Evolutionary conservation across 2,888 invertebrate genomes (phyloP).

Genomic region (Philereme transversata): DNA sequence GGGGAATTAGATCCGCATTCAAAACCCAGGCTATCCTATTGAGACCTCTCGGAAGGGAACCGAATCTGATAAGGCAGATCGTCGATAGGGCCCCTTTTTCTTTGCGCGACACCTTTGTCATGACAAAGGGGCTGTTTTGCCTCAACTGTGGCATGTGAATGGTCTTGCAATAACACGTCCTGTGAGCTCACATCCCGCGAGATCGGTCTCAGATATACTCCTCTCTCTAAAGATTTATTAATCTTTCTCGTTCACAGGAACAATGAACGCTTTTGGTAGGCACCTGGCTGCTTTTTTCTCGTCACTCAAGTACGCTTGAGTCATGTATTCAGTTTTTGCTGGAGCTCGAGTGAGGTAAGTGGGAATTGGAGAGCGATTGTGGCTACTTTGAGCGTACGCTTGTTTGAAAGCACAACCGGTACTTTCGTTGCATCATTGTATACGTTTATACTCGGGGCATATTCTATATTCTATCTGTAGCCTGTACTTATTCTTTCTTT

Average conservation of each 20-base stretch:
- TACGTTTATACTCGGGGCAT: slow-evolving; percentile 23
- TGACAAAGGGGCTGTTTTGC: slow-evolving; percentile 82
- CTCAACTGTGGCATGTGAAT: slow-evolving; percentile 81
- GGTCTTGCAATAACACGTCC: slow-evolving; percentile 82
- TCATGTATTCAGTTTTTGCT: slow-evolving; percentile 72
- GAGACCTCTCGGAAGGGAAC: slow-evolving; percentile 82
- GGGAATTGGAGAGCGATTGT: slow-evolving; percentile 59
- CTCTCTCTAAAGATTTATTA: slow-evolving; percentile 82
- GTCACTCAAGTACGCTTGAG: slow-evolving; percentile 65
- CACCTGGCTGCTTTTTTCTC: slow-evolving; percentile 81
- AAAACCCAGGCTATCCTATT: slow-evolving; percentile 78
- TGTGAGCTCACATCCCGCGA: slow-evolving; percentile 78
- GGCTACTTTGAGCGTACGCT: slow-evolving; percentile 43
- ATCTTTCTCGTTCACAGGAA: slow-evolving; percentile 78
- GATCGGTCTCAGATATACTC: slow-evolving; percentile 80
- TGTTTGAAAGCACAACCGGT: slow-evolving; percentile 35
- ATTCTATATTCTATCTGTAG: slow-evolving; percentile 29
- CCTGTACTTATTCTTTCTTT: slow-evolving; percentile 3
- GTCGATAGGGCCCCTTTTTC: slow-evolving; percentile 82
- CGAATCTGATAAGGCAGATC: slow-evolving; percentile 82
- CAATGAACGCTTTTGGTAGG: slow-evolving; percentile 78
- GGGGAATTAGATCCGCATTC: slow-evolving; percentile 82
- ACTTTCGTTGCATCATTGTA: slow-evolving; percentile 30
- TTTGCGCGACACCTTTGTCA: slow-evolving; percentile 83
- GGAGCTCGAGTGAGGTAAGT: slow-evolving; percentile 61